Conservation (phyloP, 2,113 vertebrate genomes). For the Phainopepla nitens region DNA sequence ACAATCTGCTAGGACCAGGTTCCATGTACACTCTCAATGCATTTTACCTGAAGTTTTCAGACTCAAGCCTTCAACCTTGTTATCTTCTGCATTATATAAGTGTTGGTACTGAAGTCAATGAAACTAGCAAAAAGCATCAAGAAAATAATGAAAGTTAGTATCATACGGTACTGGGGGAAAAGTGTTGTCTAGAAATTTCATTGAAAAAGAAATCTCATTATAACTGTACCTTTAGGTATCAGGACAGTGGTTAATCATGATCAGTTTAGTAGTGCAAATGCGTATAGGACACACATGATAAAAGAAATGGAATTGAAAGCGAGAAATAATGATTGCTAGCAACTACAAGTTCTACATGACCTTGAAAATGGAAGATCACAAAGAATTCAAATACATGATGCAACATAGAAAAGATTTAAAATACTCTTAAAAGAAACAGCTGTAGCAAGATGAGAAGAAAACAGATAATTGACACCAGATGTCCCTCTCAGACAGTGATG, state of each 20-base stretch:
- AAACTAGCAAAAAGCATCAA: neutral
- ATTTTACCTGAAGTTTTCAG: neutral
- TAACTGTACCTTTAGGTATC: neutral
- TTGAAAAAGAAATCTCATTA: neutral
- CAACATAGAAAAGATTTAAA: slow-evolving; percentile 56
- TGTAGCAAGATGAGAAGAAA: slow-evolving; percentile 65
- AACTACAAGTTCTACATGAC: neutral
- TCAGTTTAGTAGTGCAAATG: neutral
- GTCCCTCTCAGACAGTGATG: slow-evolving; percentile 68
- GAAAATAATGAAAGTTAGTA: neutral
- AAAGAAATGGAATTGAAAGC: neutral
- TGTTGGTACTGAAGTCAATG: neutral
- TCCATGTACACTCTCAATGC: neutral
- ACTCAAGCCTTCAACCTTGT: neutral
- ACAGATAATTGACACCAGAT: slow-evolving; percentile 67
- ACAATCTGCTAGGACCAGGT: neutral
- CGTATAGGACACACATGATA: neutral
- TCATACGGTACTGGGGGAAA: neutral
- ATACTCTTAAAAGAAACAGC: slow-evolving; percentile 65
- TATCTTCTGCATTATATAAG: neutral
- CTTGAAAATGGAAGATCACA: slow-evolving; percentile 50
- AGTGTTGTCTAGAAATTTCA: neutral
- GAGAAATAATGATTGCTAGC: neutral
- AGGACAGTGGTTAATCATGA: neutral
- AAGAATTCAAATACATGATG: slow-evolving; percentile 8